These are phyloP conservation scores for Amazona guildingii DNA, from an alignment of 2,113 vertebrate species.

Conservation along the genomic window DNA sequence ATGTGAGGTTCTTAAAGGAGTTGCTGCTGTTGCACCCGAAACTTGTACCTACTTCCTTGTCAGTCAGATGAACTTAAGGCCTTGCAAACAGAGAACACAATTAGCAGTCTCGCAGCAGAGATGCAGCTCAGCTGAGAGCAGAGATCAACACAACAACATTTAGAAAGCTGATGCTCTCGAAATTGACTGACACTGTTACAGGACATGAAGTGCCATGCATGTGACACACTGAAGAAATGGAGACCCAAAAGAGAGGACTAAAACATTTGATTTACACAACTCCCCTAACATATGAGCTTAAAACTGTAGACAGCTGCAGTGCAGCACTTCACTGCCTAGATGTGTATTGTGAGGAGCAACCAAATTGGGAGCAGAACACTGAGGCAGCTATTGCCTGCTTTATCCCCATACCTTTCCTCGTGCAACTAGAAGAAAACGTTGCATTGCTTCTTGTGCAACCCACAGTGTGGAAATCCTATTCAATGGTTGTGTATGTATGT, in stretches of 20 bases:
- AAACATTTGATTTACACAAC: not conserved
- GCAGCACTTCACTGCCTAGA: not conserved
- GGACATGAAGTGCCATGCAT: fast-evolving
- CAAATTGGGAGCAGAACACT: not conserved
- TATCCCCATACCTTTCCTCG: not conserved
- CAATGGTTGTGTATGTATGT: conserved; percentile 2
- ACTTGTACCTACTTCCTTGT: not conserved
- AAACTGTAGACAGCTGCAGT: not conserved
- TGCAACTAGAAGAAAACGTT: not conserved
- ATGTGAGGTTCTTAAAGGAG: not conserved
- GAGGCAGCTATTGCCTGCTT: not conserved
- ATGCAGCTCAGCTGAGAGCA: not conserved
- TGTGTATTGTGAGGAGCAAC: not conserved
- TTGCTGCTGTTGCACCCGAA: not conserved
- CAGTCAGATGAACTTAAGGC: not conserved
- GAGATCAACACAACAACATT: not conserved
- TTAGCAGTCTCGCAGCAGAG: not conserved
- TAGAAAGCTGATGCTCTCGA: not conserved
- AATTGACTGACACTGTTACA: not conserved
- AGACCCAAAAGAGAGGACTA: not conserved
- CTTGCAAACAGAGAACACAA: not conserved
- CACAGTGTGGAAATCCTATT: not conserved
- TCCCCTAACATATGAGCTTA: not conserved
- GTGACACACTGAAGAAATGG: not conserved
- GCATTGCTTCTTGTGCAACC: not conserved